Percentiles rank a stretch among this genome's conserved stretches.
phyloP scores from a whole-genome alignment of 2,113 vertebrate genomes.

The Muntiacus muntjak region DNA sequence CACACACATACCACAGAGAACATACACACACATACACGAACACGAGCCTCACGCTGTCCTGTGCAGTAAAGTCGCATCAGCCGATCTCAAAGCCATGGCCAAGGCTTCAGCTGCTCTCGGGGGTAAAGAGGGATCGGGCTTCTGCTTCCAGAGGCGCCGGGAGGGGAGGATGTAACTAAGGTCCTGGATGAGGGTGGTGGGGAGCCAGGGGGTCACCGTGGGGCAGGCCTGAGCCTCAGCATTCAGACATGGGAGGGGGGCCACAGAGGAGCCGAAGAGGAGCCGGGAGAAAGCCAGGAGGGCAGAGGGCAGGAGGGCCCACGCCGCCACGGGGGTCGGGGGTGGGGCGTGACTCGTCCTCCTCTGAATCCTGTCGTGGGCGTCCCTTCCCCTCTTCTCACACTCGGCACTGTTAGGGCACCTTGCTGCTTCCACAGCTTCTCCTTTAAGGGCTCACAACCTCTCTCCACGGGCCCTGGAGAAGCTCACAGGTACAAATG shows the following conservation, averaged over 20 bases:
- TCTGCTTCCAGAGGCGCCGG: not conserved
- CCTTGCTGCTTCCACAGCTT: not conserved
- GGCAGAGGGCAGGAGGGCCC: not conserved
- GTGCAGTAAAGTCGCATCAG: rapidly evolving
- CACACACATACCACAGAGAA: not conserved
- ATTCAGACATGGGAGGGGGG: not conserved
- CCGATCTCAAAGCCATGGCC: not conserved
- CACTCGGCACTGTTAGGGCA: rapidly evolving
- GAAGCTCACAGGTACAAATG: not conserved
- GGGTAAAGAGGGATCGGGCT: not conserved
- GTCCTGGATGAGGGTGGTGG: not conserved
- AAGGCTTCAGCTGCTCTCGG: not conserved
- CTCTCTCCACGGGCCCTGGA: not conserved
- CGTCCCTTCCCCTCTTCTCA: not conserved
- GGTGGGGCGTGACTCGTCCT: rapidly evolving
- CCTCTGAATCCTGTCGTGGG: not conserved
- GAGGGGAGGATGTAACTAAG: no score
- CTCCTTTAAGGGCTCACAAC: not conserved
- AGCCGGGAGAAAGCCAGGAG: not conserved
- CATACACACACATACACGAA: not conserved
- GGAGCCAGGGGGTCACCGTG: rapidly evolving
- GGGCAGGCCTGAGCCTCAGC: no score
- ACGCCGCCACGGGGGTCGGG: rapidly evolving
- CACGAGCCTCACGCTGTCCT: rapidly evolving
- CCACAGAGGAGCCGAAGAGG: no score